Percentiles rank a stretch among this genome's conserved stretches.
phyloP scores from a whole-genome alignment of 2,113 vertebrate species.

The Vimba vimba region DNA sequence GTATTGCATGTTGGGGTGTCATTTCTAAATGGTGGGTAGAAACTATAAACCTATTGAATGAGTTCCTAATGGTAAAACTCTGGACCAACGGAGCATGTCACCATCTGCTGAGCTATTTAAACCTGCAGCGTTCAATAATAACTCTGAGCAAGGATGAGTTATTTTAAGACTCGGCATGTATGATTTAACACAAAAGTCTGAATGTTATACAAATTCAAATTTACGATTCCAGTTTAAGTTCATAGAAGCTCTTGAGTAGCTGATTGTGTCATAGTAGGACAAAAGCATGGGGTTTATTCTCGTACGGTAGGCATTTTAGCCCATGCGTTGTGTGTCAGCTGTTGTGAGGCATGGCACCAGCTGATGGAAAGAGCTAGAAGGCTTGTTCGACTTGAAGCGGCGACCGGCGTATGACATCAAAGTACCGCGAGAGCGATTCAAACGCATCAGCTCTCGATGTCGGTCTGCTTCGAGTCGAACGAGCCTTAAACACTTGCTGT shows the following conservation, averaged over 20 bases:
- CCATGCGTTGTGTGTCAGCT: slow-evolving; percentile 66
- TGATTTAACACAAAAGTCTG: background rate
- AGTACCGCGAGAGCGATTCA: too few species aligned
- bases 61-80: background rate
- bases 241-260: background rate
- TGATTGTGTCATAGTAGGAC: slow-evolving; percentile 43
- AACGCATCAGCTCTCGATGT: too few species aligned
- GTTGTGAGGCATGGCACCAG: slow-evolving; percentile 67
- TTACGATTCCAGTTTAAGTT: background rate
- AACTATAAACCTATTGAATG: background rate
- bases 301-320: background rate
- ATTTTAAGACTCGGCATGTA: background rate
- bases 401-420: too few species aligned
- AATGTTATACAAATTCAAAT: background rate
- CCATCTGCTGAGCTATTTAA: slow-evolving; percentile 35
- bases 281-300: slow-evolving; percentile 35
- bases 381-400: too few species aligned
- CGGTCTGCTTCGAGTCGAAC: too few species aligned
- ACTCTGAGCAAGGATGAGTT: slow-evolving; percentile 11
- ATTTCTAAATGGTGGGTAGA: background rate
- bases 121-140: slow-evolving; percentile 15
- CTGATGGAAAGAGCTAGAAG: slow-evolving; percentile 72
- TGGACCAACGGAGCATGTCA: background rate
- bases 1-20: background rate
- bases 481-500: too few species aligned